phyloP scores from a whole-genome alignment of 2,797 vertebrate species.

The Siniperca scherzeri region DNA sequence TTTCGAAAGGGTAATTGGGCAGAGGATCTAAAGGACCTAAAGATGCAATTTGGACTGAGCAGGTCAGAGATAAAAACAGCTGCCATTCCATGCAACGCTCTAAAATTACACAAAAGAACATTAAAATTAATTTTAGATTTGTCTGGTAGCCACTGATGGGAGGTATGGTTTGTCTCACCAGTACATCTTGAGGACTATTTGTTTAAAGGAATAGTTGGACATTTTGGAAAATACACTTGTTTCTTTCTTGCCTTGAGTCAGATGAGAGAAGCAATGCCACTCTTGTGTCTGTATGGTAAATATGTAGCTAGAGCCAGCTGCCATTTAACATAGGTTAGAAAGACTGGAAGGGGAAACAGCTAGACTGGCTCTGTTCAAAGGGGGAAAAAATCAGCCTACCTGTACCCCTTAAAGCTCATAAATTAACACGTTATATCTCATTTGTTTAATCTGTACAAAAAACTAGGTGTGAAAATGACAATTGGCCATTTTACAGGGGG shows the following conservation, averaged over 20 bases:
- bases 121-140: neutral
- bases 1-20: constrained; percentile 46
- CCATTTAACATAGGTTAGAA: neutral
- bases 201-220: neutral
- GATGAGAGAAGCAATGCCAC: neutral
- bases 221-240: neutral
- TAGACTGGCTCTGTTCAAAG: neutral
- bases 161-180: neutral
- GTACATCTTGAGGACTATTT: neutral
- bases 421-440: neutral
- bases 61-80: neutral
- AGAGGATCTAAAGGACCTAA: constrained; percentile 22
- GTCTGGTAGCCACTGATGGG: neutral
- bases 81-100: neutral
- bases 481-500: too few species aligned
- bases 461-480: neutral
- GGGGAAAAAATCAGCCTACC: neutral
- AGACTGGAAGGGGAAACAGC: neutral
- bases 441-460: too few species aligned
- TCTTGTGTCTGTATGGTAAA: too few species aligned
- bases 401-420: neutral
- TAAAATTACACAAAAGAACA: constrained; percentile 10
- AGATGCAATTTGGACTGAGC: constrained; percentile 6
- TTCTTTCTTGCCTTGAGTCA: neutral
- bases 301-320: too few species aligned